Conservation (phyloP, 2,888 invertebrate species). For the Actias luna region DNA sequence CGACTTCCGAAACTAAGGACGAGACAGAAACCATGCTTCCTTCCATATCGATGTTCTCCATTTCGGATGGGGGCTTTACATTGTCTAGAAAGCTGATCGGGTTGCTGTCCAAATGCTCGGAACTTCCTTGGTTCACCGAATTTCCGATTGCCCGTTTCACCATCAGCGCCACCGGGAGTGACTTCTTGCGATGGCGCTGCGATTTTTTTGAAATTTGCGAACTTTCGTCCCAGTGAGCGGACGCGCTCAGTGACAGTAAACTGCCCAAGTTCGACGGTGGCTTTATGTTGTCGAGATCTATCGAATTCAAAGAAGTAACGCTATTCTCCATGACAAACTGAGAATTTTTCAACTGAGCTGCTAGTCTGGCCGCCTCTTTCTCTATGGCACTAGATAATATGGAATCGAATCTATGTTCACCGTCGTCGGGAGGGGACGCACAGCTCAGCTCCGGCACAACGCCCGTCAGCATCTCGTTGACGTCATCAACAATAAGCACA, state of each 20-base stretch:
- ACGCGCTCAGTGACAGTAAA: conserved; percentile 77
- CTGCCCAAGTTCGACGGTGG: conserved; percentile 91
- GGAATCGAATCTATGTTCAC: conserved; percentile 78
- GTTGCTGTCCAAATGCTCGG: conserved; percentile 84
- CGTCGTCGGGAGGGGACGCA: conserved; percentile 72
- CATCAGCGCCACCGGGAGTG: conserved; percentile 86
- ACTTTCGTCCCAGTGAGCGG: conserved; percentile 77
- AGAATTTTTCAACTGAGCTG: conserved; percentile 62
- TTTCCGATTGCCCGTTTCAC: conserved; percentile 87
- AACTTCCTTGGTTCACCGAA: conserved; percentile 75
- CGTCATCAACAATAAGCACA: conserved; percentile 37
- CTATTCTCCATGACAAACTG: conserved; percentile 79
- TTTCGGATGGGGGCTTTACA: conserved; percentile 91
- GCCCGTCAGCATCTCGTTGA: conserved; percentile 44
- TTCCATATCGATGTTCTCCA: conserved; percentile 90
- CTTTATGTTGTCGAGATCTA: conserved; percentile 88
- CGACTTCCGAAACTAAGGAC: conserved; percentile 90
- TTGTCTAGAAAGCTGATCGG: conserved; percentile 87
- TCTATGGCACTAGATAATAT: conserved; percentile 89
- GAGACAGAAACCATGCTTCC: conserved; percentile 92
- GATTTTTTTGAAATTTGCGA: conserved; percentile 55
- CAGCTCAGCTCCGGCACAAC: conserved; percentile 60
- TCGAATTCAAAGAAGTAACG: conserved; percentile 80
- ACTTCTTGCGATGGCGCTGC: conserved; percentile 83
- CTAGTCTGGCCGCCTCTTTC: conserved; percentile 87